Evolutionary conservation across 2,797 vertebrate species (phyloP).

Genomic region (Galagoides demidoff): DNA sequence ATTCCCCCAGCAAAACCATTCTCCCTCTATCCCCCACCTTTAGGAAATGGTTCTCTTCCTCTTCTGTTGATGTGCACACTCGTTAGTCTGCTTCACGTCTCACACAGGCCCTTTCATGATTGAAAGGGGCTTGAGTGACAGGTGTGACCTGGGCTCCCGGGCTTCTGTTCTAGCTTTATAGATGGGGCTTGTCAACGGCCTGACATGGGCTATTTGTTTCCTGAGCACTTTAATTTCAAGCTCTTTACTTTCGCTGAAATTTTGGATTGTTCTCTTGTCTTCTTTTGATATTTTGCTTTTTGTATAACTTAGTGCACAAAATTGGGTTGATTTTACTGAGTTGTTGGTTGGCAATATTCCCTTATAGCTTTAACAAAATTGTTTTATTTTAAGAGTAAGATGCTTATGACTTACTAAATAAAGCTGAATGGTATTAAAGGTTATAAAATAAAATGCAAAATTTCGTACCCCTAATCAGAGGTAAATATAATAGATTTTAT

Average conservation of each 20-base stretch:
- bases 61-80: slow-evolving; percentile 27
- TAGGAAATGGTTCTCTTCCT: slow-evolving; percentile 23
- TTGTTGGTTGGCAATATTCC: not conserved
- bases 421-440: not conserved
- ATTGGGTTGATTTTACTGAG: slow-evolving; percentile 13
- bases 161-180: not conserved
- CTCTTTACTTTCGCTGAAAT: slow-evolving; percentile 14
- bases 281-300: slow-evolving; percentile 24
- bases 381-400: slow-evolving; percentile 40
- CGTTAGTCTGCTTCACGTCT: not conserved
- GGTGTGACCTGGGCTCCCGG: not conserved
- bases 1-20: not conserved
- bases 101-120: not conserved
- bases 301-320: not conserved
- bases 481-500: not conserved
- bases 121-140: slow-evolving; percentile 56
- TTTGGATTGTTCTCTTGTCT: slow-evolving; percentile 12
- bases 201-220: not conserved
- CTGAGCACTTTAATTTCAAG: slow-evolving; percentile 36
- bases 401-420: not conserved
- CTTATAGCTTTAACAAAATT: not conserved
- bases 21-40: not conserved
- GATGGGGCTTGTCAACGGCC: not conserved
- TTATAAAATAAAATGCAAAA: slow-evolving; percentile 24
- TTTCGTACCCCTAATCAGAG: not conserved